Evolutionary conservation across 2,113 vertebrate species (phyloP), one percentile per base, ranked within the genome.

Genomic region (Lasiurus borealis): DNA sequence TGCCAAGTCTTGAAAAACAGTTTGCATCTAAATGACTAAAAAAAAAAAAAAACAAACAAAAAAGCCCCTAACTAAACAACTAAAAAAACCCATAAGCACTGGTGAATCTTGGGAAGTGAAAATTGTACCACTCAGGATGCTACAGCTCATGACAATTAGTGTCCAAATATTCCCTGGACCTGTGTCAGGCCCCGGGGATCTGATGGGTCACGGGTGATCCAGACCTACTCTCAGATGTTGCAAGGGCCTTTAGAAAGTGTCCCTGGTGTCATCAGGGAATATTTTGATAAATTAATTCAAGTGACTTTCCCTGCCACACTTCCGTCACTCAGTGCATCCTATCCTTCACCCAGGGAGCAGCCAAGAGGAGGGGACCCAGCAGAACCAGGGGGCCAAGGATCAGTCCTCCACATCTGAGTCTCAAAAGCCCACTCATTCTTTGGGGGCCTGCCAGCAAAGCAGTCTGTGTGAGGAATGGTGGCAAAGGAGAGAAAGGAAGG

Each of bases 21-120:
- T 59, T 95, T 85, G 18, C 54, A 3, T 77, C 85, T 91, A 64
- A 90, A 82, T 88, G 66, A 91, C 57, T 52, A 19, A 66, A 89
- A 94, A 54, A 54, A 54, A 34, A 2, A 4, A 59, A 0, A n/a
- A n/a, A n/a, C n/a, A n/a, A n/a, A n/a, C n/a, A n/a, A n/a, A n/a
- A n/a, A n/a, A n/a, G n/a, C n/a, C 54, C 75, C 16, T 50, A 76
- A 76, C 27, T 76, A 76, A 76, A 31, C 9, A 2, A 76, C 73
- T 50, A 27, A 48, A 91, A 71, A 62, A 71, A 44, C 4, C 0
- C 8, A 6, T 81, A 90, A 83, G 69, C 81, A 80, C 12, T 44
- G 36, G 16, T 34, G 23, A 52, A 12, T 64, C 40, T 66, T 83
- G 52, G 68, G 50, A 78, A 23, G 8, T 44, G 52, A 90, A 76